These are phyloP conservation scores for Mustela lutreola DNA, from an alignment of 2,113 vertebrate species.

Conservation along the genomic window DNA sequence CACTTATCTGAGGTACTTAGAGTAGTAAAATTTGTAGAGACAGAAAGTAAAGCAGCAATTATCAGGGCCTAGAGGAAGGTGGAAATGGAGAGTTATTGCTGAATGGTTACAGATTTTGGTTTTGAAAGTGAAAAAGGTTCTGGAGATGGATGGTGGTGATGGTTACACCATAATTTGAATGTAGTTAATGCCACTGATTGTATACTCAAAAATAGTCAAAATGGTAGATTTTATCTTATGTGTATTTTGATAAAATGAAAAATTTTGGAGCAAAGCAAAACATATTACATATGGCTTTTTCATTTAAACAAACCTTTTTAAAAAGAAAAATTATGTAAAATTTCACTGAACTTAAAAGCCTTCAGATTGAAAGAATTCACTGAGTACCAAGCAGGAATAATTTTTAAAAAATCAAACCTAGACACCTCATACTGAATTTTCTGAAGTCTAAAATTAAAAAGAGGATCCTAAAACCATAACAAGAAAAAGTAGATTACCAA, in stretches of 20 bases:
- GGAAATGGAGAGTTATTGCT: background rate
- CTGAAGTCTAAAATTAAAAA: constrained; percentile 20
- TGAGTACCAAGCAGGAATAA: background rate
- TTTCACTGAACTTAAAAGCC: background rate
- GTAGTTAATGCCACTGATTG: background rate
- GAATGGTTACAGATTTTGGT: background rate
- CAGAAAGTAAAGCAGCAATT: background rate
- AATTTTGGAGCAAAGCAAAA: constrained; percentile 7
- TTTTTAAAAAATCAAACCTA: constrained; percentile 40
- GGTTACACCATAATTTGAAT: background rate
- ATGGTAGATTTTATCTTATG: background rate
- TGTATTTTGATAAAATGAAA: constrained; percentile 15
- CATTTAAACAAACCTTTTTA: constrained; percentile 11
- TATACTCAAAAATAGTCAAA: background rate
- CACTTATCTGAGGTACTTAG: background rate
- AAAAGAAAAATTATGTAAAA: background rate
- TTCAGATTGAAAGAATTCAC: background rate
- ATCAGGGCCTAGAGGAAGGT: rapidly evolving
- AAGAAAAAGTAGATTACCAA: background rate
- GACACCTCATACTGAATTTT: background rate
- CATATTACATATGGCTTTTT: background rate
- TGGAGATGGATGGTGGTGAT: background rate
- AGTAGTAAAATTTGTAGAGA: background rate
- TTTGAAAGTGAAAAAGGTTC: background rate
- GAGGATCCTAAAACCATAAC: background rate